phyloP scores from a whole-genome alignment of 2,888 invertebrate species.

The Onthophagus sagittarius region DNA sequence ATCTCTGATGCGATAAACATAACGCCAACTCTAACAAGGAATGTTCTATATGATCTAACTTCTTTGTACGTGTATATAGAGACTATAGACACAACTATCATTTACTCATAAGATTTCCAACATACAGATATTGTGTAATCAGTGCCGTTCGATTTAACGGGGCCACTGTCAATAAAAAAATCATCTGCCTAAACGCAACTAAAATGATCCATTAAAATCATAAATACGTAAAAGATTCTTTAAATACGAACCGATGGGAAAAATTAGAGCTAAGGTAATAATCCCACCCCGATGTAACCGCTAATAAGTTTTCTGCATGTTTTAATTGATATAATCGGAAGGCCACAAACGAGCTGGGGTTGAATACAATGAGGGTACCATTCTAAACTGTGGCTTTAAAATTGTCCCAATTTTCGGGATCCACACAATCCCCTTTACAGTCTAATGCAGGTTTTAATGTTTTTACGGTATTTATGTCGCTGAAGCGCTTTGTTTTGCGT shows the following conservation, averaged over 20 bases:
- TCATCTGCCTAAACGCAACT: neutral
- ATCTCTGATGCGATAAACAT: too few relatives aligned
- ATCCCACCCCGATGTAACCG: neutral
- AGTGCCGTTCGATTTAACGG: too few relatives aligned
- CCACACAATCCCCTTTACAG: too few relatives aligned
- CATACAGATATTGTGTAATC: too few relatives aligned
- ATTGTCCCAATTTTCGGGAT: neutral
- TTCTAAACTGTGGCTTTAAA: neutral
- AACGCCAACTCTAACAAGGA: too few relatives aligned
- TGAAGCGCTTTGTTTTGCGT: too few relatives aligned
- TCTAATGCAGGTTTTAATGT: neutral
- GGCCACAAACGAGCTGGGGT: neutral
- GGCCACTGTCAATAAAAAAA: too few relatives aligned
- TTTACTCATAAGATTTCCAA: too few relatives aligned
- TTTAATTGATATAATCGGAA: conserved; percentile 12
- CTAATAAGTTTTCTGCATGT: conserved; percentile 12
- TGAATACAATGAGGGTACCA: neutral
- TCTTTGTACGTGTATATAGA: too few relatives aligned
- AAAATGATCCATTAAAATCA: neutral
- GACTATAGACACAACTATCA: too few relatives aligned
- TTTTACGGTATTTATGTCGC: too few relatives aligned
- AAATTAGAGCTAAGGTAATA: neutral
- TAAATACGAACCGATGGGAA: neutral
- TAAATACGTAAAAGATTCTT: neutral
- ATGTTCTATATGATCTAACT: too few relatives aligned